Evolutionary conservation across 2,113 vertebrate species (phyloP).

Genomic region (Solenodon paradoxus): DNA sequence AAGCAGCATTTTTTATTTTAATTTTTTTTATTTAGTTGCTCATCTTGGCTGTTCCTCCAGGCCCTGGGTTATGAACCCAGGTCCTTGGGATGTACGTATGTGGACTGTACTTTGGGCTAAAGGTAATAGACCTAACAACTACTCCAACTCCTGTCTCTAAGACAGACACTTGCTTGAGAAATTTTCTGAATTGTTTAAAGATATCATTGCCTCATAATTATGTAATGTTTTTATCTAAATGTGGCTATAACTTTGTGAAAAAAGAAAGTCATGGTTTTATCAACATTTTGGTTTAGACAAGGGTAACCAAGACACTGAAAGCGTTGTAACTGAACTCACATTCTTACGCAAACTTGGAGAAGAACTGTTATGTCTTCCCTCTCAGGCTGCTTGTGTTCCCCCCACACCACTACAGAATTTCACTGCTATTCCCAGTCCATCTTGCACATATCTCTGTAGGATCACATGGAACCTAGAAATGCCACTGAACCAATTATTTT

Average conservation of each 20-base stretch:
- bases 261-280: background rate
- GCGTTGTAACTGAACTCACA: background rate
- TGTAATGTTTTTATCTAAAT: constrained; percentile 16
- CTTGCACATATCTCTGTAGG: background rate
- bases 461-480: background rate
- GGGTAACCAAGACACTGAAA: background rate
- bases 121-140: too few relatives aligned
- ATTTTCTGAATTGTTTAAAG: background rate
- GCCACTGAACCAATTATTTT: background rate
- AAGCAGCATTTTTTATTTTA: too few relatives aligned
- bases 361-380: background rate
- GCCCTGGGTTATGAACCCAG: too few relatives aligned
- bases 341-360: background rate
- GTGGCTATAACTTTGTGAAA: background rate
- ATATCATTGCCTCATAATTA: background rate
- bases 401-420: background rate
- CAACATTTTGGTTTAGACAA: background rate
- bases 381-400: background rate
- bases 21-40: too few relatives aligned
- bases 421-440: background rate
- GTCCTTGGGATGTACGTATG: too few relatives aligned
- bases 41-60: too few relatives aligned
- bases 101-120: too few relatives aligned
- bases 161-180: background rate
- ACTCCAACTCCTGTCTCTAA: too few relatives aligned